phyloP scores from a whole-genome alignment of 2,797 vertebrate genomes.

The Scleropages formosus region DNA sequence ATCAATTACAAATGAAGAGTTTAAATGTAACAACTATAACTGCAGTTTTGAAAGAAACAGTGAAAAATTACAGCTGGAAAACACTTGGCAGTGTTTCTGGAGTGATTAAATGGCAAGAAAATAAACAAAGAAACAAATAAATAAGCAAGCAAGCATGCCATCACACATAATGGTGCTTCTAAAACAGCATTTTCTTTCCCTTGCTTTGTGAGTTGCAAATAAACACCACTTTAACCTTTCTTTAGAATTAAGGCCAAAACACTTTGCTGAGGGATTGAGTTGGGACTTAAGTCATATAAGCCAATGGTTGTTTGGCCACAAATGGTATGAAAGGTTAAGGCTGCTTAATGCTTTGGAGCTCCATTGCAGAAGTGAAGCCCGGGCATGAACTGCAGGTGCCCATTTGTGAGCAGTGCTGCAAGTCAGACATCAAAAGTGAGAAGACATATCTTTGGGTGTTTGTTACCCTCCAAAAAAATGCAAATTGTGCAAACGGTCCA shows the following conservation, averaged over 20 bases:
- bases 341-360: not conserved
- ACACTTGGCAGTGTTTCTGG: too few species aligned
- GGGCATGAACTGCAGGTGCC: too few species aligned
- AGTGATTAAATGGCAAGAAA: too few species aligned
- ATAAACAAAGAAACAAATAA: too few species aligned
- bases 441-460: slow-evolving; percentile 32
- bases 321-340: not conserved
- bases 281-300: slow-evolving; percentile 1
- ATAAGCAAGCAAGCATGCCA: too few species aligned
- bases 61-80: too few species aligned
- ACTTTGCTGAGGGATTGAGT: not conserved
- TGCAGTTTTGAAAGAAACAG: too few species aligned
- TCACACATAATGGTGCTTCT: too few species aligned
- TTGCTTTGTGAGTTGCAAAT: not conserved
- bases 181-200: too few species aligned
- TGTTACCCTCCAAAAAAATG: slow-evolving; percentile 37
- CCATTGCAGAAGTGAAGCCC: too few species aligned
- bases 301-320: not conserved
- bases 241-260: slow-evolving; percentile 5
- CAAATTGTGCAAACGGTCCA: slow-evolving; percentile 41
- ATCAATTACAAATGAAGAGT: too few species aligned
- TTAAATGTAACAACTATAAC: too few species aligned
- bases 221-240: not conserved
- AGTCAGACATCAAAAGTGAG: not conserved
- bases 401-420: not conserved